Evolutionary conservation across 2,797 vertebrate species (phyloP).

Genomic region (Eulemur mongoz): DNA sequence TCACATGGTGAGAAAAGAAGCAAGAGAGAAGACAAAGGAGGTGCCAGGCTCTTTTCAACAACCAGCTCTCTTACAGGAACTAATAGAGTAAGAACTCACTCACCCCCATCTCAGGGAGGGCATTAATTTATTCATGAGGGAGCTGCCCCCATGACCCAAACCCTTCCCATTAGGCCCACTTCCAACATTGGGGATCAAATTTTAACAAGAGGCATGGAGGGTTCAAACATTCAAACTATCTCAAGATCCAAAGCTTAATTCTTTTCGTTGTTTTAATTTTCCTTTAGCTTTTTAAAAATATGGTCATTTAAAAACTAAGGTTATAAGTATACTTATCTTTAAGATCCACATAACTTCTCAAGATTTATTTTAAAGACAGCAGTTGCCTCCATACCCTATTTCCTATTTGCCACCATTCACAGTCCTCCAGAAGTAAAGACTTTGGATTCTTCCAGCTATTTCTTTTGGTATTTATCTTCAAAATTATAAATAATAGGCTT

Average conservation of each 20-base stretch:
- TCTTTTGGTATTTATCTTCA: constrained; percentile 13
- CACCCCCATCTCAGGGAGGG: background rate
- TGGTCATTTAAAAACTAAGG: background rate
- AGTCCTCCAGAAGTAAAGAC: background rate
- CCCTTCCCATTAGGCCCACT: background rate
- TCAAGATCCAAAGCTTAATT: background rate
- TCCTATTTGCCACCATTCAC: background rate
- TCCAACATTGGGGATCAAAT: background rate
- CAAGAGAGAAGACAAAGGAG: background rate
- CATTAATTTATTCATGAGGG: background rate
- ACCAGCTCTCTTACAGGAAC: background rate
- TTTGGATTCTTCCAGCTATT: background rate
- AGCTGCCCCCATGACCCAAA: background rate
- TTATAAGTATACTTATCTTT: background rate
- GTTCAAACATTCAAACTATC: background rate
- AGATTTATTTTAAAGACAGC: constrained; percentile 2
- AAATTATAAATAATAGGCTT: background rate
- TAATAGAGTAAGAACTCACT: background rate
- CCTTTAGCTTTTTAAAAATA: background rate
- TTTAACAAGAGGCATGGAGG: background rate
- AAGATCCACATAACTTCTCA: background rate
- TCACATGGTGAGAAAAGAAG: background rate
- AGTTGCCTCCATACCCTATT: background rate
- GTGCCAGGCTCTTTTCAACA: background rate
- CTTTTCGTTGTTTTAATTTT: constrained; percentile 29